Conservation (phyloP, 2,113 vertebrate species). For the Gila orcuttii region DNA sequence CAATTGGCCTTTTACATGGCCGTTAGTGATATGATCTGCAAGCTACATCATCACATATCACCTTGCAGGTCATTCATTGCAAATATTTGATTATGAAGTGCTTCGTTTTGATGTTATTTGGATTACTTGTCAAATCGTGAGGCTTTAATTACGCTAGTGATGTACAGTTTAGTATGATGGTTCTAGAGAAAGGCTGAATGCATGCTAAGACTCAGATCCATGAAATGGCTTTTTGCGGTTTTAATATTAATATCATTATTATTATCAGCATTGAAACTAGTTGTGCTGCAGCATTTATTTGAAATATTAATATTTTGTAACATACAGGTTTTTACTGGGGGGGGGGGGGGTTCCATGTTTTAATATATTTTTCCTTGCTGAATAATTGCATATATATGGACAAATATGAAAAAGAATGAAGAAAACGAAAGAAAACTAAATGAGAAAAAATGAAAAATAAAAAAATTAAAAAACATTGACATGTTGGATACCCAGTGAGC, state of each 20-base stretch:
- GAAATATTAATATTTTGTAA: too few relatives aligned
- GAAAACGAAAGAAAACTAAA: too few relatives aligned
- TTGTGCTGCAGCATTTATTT: too few relatives aligned
- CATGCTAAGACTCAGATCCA: background rate
- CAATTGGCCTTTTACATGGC: background rate
- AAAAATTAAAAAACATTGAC: background rate
- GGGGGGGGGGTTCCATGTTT: too few relatives aligned
- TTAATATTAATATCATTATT: too few relatives aligned
- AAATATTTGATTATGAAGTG: background rate
- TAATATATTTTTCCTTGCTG: too few relatives aligned
- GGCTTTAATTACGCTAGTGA: background rate
- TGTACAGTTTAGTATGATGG: background rate
- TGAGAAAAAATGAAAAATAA: background rate
- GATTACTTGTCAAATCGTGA: background rate
- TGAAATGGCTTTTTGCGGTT: background rate
- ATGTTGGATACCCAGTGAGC: slow-evolving; percentile 37
- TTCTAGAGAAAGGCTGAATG: background rate
- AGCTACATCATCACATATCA: background rate
- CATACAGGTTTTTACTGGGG: too few relatives aligned
- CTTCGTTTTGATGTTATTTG: slow-evolving; percentile 6
- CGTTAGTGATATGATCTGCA: background rate
- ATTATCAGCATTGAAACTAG: too few relatives aligned
- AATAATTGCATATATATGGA: too few relatives aligned
- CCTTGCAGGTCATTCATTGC: slow-evolving; percentile 21
- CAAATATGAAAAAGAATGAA: too few relatives aligned